Evolutionary conservation across 1,140 invertebrate species (phyloP).

Genomic region (Euwallacea fornicatus): DNA sequence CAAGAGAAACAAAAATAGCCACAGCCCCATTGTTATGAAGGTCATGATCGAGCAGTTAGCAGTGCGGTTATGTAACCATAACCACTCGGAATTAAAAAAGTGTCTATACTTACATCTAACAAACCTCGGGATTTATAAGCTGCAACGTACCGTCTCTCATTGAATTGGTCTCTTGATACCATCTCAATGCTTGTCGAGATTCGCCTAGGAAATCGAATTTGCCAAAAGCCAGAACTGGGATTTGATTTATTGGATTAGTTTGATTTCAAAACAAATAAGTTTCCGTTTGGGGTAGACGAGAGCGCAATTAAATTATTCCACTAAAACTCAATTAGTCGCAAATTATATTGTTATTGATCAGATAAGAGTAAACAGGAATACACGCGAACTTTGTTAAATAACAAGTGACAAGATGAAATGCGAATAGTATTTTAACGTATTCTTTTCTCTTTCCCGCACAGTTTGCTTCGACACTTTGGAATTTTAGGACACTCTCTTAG

Average conservation of each 20-base stretch:
- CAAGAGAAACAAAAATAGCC: no score
- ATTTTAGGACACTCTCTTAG: no score
- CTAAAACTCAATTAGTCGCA: background rate
- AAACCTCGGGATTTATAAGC: background rate
- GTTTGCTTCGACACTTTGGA: no score
- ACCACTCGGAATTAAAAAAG: background rate
- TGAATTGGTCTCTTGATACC: slow-evolving; percentile 5
- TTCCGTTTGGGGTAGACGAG: slow-evolving; percentile 3
- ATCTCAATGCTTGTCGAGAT: slow-evolving; percentile 12
- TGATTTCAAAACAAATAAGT: slow-evolving; percentile 24
- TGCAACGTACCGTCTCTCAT: background rate
- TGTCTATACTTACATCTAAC: background rate
- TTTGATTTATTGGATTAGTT: slow-evolving; percentile 26
- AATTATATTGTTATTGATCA: background rate
- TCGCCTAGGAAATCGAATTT: slow-evolving; percentile 16
- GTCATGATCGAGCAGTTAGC: no score
- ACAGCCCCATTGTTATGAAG: no score
- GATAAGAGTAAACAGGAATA: no score
- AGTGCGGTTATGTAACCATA: no score
- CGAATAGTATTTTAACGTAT: no score
- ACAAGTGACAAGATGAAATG: no score
- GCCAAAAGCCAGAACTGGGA: slow-evolving; percentile 11
- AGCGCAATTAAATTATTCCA: slow-evolving; percentile 10
- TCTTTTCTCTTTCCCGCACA: no score
- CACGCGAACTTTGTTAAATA: no score